phyloP scores from a whole-genome alignment of 2,888 invertebrate genomes.

The Ischnura elegans region DNA sequence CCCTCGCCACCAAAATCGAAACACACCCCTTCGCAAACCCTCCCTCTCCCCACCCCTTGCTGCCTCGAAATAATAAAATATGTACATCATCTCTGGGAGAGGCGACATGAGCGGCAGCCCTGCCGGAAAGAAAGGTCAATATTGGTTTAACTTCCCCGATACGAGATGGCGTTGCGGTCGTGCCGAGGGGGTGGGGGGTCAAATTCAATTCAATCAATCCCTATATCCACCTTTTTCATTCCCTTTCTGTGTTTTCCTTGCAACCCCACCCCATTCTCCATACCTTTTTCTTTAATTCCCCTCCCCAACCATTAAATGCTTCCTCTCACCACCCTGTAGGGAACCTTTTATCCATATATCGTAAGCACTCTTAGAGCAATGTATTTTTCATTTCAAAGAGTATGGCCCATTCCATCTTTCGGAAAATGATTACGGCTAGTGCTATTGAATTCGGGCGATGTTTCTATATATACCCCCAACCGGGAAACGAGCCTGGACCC shows the following conservation, averaged over 20 bases:
- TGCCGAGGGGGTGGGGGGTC: not conserved
- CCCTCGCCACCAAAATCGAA: too few relatives aligned
- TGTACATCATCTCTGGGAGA: not conserved
- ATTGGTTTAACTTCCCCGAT: conserved; percentile 21
- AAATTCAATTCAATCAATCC: conserved; percentile 9
- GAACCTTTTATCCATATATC: not conserved
- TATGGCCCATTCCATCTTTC: too few relatives aligned
- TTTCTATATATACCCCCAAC: too few relatives aligned
- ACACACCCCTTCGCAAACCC: not conserved
- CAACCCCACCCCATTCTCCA: not conserved
- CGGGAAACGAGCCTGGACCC: too few relatives aligned
- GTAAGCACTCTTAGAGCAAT: not conserved
- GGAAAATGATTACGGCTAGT: too few relatives aligned
- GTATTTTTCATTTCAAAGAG: too few relatives aligned
- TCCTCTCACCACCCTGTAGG: too few relatives aligned
- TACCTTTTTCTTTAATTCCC: not conserved
- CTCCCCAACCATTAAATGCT: too few relatives aligned
- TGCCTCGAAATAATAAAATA: not conserved
- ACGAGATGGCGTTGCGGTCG: not conserved
- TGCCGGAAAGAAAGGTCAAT: not conserved
- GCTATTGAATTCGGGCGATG: too few relatives aligned
- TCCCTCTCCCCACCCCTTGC: not conserved
- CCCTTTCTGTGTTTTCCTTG: not conserved
- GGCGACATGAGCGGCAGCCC: not conserved
- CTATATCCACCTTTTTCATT: not conserved